Conservation (phyloP, 2,888 invertebrate genomes). For the Drosophila mimica region DNA sequence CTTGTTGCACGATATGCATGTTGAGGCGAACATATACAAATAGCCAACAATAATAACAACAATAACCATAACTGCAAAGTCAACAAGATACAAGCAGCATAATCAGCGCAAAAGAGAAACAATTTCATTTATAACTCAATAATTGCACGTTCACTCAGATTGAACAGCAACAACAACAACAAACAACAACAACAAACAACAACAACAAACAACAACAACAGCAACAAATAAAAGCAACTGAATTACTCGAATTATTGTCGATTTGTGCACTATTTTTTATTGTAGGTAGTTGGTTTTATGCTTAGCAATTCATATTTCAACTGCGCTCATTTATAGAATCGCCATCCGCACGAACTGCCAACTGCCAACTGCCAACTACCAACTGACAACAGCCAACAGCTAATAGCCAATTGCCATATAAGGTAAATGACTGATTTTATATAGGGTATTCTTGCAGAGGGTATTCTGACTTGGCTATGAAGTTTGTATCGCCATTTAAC, state of each 20-base stretch:
- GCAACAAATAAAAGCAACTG: slow-evolving; percentile 29
- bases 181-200: neutral
- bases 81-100: slow-evolving; percentile 46
- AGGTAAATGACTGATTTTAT: slow-evolving; percentile 18
- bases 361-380: neutral
- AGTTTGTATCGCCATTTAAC: neutral
- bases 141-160: slow-evolving; percentile 68
- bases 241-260: slow-evolving; percentile 24
- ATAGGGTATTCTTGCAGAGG: neutral
- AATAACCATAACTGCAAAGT: slow-evolving; percentile 27
- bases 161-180: slow-evolving; percentile 5
- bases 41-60: slow-evolving; percentile 13
- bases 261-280: neutral
- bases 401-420: slow-evolving; percentile 23
- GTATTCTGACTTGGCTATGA: neutral
- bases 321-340: slow-evolving; percentile 29
- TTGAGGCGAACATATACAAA: slow-evolving; percentile 21
- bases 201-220: neutral
- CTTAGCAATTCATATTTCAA: slow-evolving; percentile 20
- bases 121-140: slow-evolving; percentile 62
- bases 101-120: slow-evolving; percentile 42
- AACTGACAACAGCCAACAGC: slow-evolving; percentile 5
- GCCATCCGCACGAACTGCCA: slow-evolving; percentile 38
- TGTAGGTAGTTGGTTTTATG: slow-evolving; percentile 12
- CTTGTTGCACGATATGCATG: slow-evolving; percentile 60